Evolutionary conservation across 2,888 invertebrate genomes (phyloP).

Genomic region (Argyra leucocephala): DNA sequence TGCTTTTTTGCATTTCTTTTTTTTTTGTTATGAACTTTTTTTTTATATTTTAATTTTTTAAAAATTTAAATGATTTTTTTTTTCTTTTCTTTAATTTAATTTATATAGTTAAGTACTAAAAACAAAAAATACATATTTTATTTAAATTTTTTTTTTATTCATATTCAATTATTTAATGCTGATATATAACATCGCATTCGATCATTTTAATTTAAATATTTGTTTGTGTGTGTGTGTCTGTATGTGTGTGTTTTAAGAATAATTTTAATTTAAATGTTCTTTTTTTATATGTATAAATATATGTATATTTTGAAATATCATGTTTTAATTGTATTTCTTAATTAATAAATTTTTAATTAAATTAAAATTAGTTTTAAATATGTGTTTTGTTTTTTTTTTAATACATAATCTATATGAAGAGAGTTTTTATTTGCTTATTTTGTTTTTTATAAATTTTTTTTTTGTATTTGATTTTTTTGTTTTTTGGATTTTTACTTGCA

Average conservation of each 20-base stretch:
- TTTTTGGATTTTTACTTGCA: too few species aligned
- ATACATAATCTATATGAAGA: too few species aligned
- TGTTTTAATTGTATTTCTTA: too few species aligned
- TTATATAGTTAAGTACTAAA: not conserved
- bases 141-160: slow-evolving; percentile 9
- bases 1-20: not conserved
- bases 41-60: not conserved
- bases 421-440: too few species aligned
- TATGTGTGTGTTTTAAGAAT: not conserved
- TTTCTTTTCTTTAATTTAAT: not conserved
- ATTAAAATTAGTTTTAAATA: too few species aligned
- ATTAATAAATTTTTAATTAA: too few species aligned
- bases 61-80: not conserved
- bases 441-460: too few species aligned
- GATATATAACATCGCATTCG: slow-evolving; percentile 12
- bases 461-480: too few species aligned
- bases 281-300: too few species aligned
- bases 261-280: too few species aligned
- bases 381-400: not conserved
- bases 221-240: not conserved
- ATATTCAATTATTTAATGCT: not conserved
- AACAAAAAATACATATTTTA: not conserved
- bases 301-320: too few species aligned
- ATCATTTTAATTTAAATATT: too few species aligned
- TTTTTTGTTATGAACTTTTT: not conserved